Percentiles rank a stretch among this genome's conserved stretches.
Evolutionary conservation across 2,113 vertebrate genomes (phyloP).

Genomic region (Columbina picui): DNA sequence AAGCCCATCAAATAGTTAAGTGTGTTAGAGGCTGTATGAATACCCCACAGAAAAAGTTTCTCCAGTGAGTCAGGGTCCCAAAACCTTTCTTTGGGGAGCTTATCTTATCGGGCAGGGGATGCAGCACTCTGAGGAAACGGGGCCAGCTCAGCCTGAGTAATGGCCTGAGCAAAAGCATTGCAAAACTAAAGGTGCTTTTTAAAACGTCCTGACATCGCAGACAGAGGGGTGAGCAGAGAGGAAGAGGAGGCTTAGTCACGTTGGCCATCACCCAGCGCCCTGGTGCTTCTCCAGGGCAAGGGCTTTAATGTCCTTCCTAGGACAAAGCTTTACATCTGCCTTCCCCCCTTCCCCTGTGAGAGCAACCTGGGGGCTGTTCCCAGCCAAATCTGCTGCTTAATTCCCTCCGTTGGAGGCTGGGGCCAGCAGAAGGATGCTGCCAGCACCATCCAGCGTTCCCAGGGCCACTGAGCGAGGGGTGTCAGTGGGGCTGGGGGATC

Average conservation of each 20-base stretch:
- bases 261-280: neutral
- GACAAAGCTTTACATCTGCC: constrained; percentile 4
- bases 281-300: neutral
- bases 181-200: constrained; percentile 56
- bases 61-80: constrained; percentile 63
- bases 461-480: accelerated
- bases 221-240: constrained; percentile 11
- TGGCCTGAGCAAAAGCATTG: constrained; percentile 43
- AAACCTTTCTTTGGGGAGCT: constrained; percentile 56
- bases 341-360: neutral
- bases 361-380: constrained; percentile 53
- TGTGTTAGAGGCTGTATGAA: constrained; percentile 15
- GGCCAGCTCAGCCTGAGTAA: constrained; percentile 63
- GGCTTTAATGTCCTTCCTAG: constrained; percentile 6
- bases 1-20: constrained; percentile 64
- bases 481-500: neutral
- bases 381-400: constrained; percentile 45
- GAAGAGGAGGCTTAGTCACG: constrained; percentile 46
- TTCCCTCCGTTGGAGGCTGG: constrained; percentile 13
- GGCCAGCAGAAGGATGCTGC: constrained; percentile 5
- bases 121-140: neutral
- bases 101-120: constrained; percentile 71
- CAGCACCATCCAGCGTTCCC: neutral
- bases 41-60: constrained; percentile 23
- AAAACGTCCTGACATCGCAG: neutral